phyloP scores from a whole-genome alignment of 2,797 vertebrate species.

The Lindbergichthys nudifrons region DNA sequence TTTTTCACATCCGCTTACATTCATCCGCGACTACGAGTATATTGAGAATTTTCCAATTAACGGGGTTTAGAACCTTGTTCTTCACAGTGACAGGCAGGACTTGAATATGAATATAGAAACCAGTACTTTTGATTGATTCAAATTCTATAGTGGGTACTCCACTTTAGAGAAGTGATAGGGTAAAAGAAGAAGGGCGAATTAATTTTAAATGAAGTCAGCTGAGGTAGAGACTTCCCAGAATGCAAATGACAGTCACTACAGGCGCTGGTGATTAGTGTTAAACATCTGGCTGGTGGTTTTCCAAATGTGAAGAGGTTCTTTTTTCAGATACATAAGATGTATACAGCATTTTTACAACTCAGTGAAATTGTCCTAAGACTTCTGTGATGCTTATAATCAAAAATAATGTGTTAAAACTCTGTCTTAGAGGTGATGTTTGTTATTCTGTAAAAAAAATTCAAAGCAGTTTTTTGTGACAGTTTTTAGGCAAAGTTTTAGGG shows the following conservation, averaged over 20 bases:
- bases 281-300: conserved; percentile 24
- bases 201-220: conserved; percentile 28
- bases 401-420: not conserved
- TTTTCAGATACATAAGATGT: conserved; percentile 21
- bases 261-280: conserved; percentile 7
- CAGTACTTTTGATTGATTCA: conserved; percentile 36
- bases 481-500: not conserved
- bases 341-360: conserved; percentile 3
- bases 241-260: conserved; percentile 42
- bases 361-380: not conserved
- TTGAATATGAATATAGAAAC: conserved; percentile 37
- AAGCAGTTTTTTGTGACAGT: not conserved
- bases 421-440: not conserved
- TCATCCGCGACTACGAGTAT: conserved; percentile 16
- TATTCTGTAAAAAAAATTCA: not conserved
- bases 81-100: not conserved
- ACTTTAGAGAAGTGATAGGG: conserved; percentile 19
- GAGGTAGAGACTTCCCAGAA: conserved; percentile 36
- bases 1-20: conserved; percentile 9
- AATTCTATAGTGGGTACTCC: conserved; percentile 20
- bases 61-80: conserved; percentile 1
- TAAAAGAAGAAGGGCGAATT: conserved; percentile 26
- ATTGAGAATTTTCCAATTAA: conserved; percentile 21
- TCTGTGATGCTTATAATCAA: too few relatives aligned
- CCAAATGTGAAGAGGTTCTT: conserved; percentile 18